phyloP scores from a whole-genome alignment of 2,113 vertebrate species.

The Girardinichthys multiradiatus region DNA sequence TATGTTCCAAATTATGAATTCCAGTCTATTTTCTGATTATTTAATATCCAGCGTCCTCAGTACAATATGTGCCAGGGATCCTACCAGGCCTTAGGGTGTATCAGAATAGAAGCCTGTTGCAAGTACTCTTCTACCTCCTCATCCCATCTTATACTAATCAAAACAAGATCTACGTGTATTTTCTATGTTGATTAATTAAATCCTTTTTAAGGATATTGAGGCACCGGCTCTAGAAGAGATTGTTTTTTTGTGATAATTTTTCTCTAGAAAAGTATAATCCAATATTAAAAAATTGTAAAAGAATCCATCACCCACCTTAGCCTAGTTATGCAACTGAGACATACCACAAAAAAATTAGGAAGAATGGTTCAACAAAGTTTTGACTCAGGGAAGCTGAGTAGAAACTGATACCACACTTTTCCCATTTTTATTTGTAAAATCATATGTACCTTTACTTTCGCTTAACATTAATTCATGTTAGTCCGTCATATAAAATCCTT shows the following conservation, averaged over 20 bases:
- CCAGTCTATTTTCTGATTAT: slow-evolving; percentile 34
- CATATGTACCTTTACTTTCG: too few relatives aligned
- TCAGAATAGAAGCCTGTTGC: slow-evolving; percentile 6
- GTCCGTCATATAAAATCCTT: too few relatives aligned
- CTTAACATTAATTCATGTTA: too few relatives aligned
- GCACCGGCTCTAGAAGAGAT: too few relatives aligned
- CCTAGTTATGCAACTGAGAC: too few relatives aligned
- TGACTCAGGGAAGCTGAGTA: too few relatives aligned
- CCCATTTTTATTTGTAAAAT: too few relatives aligned
- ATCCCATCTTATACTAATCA: slow-evolving; percentile 56
- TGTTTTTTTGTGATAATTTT: background rate
- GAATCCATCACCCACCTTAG: too few relatives aligned
- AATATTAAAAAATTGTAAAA: too few relatives aligned
- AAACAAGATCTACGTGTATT: slow-evolving; percentile 46
- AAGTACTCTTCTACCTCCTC: slow-evolving; percentile 14
- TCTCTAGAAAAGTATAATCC: background rate
- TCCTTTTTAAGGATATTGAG: background rate
- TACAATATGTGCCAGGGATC: slow-evolving; percentile 38
- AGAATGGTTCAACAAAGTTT: too few relatives aligned
- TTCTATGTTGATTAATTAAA: slow-evolving; percentile 43
- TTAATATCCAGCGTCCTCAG: slow-evolving; percentile 27
- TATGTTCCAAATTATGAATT: slow-evolving; percentile 41
- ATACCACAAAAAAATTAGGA: too few relatives aligned
- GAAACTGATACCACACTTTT: too few relatives aligned
- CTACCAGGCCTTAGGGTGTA: slow-evolving; percentile 28